Evolutionary conservation across 2,888 invertebrate genomes (phyloP), one percentile per base, ranked within the genome.

Genomic region (Amphipoea lucens): DNA sequence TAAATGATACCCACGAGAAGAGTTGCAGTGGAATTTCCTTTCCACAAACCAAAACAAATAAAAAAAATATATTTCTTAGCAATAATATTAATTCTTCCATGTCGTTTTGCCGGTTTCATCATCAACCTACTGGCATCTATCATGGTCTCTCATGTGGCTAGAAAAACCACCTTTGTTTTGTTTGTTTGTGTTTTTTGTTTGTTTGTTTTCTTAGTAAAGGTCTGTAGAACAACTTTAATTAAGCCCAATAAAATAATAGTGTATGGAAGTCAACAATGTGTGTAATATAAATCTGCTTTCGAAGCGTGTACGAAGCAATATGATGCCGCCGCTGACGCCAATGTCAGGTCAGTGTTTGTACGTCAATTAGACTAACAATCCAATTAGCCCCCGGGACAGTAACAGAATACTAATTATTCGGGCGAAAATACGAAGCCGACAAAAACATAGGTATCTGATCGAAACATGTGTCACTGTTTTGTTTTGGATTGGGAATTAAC

Each of bases 281-380:
- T 29, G 1, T 76, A 45, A 29, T 20, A 72, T 62, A 60, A 74
- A 57, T 72, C 36, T 63, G 36, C 51, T 54, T 69, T 40, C 57
- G 23, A 70, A 80, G 40, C 42, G n/a, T 72, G 51, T 75, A 57
- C 63, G 75, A 84, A 82, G 87, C 81, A 88, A 88, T 90, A 89
- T 91, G 88, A 89, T 88, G 84, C 87, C 83, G 75, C 83, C 78
- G 81, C 85, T 84, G 84, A 84, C 85, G 82, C 86, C 86, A 78
- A 86, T 80, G 79, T 81, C 90, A 80, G 87, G 79, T 81, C 90
- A 80, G 87, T 92, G 87, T 92, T 93, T 93, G 91, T 89, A 86
- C 90, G 91, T 93, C 93, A 92, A 92, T 92, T 93, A 91, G 88
- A 91, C 92, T 92, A 93, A 92, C 93, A 94, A 93, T 93, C 93